Conservation (phyloP, 2,113 vertebrate genomes). For the Python bivittatus region DNA sequence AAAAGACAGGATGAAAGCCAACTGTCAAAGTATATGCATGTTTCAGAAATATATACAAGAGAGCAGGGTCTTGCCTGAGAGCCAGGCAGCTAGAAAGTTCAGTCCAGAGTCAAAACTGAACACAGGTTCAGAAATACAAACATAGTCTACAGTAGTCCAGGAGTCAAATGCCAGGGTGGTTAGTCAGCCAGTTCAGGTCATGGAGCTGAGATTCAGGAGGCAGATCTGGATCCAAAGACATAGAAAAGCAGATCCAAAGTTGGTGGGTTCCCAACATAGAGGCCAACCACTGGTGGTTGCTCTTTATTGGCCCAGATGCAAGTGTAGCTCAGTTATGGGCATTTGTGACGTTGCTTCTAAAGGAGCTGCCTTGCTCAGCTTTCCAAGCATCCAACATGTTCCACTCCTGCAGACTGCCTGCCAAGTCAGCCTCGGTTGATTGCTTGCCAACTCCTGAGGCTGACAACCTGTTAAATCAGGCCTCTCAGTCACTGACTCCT, state of each 20-base stretch:
- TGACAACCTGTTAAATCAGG: not conserved
- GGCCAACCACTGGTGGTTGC: not conserved
- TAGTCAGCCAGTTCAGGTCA: not conserved
- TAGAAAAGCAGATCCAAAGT: not conserved
- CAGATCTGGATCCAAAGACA: not conserved
- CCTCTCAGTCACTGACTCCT: not conserved
- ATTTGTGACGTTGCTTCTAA: not conserved
- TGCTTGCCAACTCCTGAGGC: not conserved
- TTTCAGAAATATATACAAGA: not conserved
- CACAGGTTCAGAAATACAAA: not conserved
- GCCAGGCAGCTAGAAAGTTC: not conserved
- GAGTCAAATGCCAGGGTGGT: not conserved
- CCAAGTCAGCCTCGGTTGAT: not conserved
- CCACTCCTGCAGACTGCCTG: not conserved
- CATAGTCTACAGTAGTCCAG: not conserved
- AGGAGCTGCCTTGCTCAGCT: not conserved
- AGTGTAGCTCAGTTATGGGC: not conserved
- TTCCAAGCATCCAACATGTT: not conserved
- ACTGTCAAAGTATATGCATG: not conserved
- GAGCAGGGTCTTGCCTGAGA: not conserved
- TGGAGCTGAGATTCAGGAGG: not conserved
- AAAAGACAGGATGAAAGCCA: not conserved
- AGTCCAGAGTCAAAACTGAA: not conserved
- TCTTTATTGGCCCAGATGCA: not conserved
- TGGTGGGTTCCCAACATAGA: not conserved